These are phyloP conservation scores for Apis dorsata DNA, from an alignment of 1,140 invertebrate species.

Conservation along the genomic window DNA sequence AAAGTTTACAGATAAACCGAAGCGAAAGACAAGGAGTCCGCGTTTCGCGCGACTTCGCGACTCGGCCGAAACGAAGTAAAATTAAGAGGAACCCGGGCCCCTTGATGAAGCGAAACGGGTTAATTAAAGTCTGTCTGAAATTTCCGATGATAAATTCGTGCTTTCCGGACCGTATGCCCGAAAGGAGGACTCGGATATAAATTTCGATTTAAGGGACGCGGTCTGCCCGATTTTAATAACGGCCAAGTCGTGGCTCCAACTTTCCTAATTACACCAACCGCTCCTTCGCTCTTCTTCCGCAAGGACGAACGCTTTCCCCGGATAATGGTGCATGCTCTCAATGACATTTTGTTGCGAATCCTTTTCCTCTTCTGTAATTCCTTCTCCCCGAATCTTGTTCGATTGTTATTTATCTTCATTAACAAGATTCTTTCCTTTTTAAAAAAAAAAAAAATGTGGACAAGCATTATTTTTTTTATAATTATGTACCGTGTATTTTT, in stretches of 20 bases:
- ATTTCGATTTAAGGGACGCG: conserved; percentile 57
- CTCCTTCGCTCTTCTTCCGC: conserved; percentile 26
- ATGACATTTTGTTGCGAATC: conserved; percentile 1
- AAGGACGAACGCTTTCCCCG: background rate
- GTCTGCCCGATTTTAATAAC: conserved; percentile 60
- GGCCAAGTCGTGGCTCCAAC: conserved; percentile 52
- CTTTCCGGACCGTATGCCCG: conserved; percentile 26
- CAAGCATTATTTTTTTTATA: too few relatives aligned
- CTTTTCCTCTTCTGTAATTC: too few relatives aligned
- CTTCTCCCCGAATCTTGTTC: too few relatives aligned
- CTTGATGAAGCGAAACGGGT: conserved; percentile 21
- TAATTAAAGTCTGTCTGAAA: conserved; percentile 66
- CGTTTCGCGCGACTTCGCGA: background rate
- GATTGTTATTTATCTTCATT: too few relatives aligned
- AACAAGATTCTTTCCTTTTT: too few relatives aligned
- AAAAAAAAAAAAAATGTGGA: too few relatives aligned
- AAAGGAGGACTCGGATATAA: conserved; percentile 60
- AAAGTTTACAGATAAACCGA: background rate
- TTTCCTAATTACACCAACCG: conserved; percentile 64
- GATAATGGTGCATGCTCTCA: conserved; percentile 1
- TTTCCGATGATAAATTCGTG: conserved; percentile 62
- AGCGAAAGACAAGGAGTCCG: background rate
- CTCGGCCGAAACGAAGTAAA: background rate
- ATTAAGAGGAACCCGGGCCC: background rate
- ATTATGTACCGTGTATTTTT: too few relatives aligned